Percentiles rank a stretch among this genome's conserved stretches.
Evolutionary conservation across 2,113 vertebrate genomes (phyloP).

Genomic region (Myocastor coypus): DNA sequence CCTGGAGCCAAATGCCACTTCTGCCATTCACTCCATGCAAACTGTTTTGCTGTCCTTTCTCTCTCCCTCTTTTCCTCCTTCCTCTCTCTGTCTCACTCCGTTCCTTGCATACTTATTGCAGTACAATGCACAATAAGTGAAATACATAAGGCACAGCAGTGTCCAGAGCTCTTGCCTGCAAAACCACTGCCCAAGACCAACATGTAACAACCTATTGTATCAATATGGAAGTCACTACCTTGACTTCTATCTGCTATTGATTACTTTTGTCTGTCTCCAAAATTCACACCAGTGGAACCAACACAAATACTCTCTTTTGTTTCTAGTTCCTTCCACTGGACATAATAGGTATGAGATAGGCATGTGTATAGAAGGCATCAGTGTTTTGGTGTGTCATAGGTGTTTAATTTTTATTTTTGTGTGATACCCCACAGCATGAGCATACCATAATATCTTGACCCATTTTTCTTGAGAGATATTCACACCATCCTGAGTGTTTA

Average conservation of each 20-base stretch:
- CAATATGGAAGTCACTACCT: not conserved
- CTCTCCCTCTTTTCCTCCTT: not conserved
- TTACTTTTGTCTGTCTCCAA: not conserved
- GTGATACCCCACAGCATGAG: too few relatives aligned
- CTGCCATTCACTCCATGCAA: not conserved
- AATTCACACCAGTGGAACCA: not conserved
- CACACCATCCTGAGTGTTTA: not conserved
- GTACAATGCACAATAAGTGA: not conserved
- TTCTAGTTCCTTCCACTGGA: not conserved
- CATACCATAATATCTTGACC: fast-evolving
- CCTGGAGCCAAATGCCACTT: not conserved
- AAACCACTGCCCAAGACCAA: not conserved
- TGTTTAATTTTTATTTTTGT: not conserved
- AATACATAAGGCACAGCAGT: fast-evolving
- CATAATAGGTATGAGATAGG: not conserved
- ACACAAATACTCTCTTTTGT: not conserved
- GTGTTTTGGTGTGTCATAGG: not conserved
- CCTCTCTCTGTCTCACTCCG: not conserved
- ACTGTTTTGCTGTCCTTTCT: not conserved
- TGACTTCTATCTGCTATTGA: not conserved
- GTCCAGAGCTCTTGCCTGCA: not conserved
- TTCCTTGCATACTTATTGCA: constrained; percentile 7
- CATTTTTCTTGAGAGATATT: not conserved
- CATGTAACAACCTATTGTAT: fast-evolving
- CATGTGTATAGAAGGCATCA: too few relatives aligned